Base-by-base conservation (phyloP, 1,140 invertebrate genomes). In the Formica exsecta region DNA sequence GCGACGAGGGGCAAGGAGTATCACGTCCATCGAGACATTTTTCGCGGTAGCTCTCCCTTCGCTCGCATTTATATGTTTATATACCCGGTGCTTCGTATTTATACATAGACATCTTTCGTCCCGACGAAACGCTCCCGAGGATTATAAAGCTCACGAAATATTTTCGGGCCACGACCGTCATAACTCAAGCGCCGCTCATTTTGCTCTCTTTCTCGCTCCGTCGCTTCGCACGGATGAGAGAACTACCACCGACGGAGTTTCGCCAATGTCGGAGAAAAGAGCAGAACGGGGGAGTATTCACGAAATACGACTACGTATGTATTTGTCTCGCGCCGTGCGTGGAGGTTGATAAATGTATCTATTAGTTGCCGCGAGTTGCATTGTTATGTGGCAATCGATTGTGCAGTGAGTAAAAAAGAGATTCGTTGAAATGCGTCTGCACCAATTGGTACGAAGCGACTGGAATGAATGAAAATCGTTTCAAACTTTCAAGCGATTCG, bases 61-160 rank as follows among this genome's bases (percentile, higher is more conserved):
- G n/a, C 41, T 25, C 51, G 59, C 59, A 73, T 71, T 86, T 89
- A 86, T 89, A 79, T 85, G 87, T 89, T 90, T 90, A 89, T 87
- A 87, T 64, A 81, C 22, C 48, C 70, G 77, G 80, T 89, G 70
- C 76, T 71, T 41, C 76, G 88, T 90, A 86, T 88, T 88, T 88
- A 85, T 89, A 81, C 48, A 84, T 84, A 70, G 62, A 85, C 85
- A 44, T 90, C 74, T 77, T 66, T 89, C 89, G 88, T 32, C 79
- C 74, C 89, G 84, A 81, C 79, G 90, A 87, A 90, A 91, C 85
- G 92, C 81, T 91, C 86, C 81, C 90, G 86, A 91, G 88, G 88
- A 92, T 93, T 93, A 93, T 93, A 91, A 92, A 93, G 89, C 91
- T 87, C 91, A 91, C 90, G 89, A 93, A 93, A 93, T 93, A 93